A percentile compares a stretch with the other conserved stretches of the same genome.
Evolutionary conservation across 2,797 vertebrate genomes (phyloP).

Genomic region (Hybognathus amarus): DNA sequence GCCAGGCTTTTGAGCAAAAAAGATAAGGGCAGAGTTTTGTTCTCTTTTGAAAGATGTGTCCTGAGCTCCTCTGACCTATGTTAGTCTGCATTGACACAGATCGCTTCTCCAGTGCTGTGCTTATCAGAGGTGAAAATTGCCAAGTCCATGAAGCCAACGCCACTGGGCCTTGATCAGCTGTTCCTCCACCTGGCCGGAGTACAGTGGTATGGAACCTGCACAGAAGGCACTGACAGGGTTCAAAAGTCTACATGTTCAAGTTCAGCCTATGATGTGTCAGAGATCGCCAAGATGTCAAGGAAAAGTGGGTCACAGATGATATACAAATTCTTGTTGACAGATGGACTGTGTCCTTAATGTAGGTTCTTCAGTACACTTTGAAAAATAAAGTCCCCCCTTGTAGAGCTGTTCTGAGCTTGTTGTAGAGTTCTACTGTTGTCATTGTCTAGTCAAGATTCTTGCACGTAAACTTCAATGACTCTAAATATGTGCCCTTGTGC

Average conservation of each 20-base stretch:
- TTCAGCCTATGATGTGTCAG: slow-evolving; percentile 24
- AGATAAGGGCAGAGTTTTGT: slow-evolving; percentile 60
- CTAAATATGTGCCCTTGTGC: neutral
- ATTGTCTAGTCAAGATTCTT: neutral
- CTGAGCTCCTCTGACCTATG: slow-evolving; percentile 31
- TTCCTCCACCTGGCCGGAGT: slow-evolving; percentile 54
- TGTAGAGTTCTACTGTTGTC: neutral
- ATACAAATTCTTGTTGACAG: slow-evolving; percentile 11
- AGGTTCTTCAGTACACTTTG: slow-evolving; percentile 1
- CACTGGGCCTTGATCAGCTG: slow-evolving; percentile 51
- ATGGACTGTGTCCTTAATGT: neutral
- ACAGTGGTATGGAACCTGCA: neutral
- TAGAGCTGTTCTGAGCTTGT: neutral
- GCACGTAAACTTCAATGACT: neutral
- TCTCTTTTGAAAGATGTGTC: slow-evolving; percentile 47
- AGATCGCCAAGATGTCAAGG: slow-evolving; percentile 14
- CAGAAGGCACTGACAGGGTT: slow-evolving; percentile 7
- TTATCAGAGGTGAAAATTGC: slow-evolving; percentile 60
- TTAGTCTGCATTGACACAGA: slow-evolving; percentile 56
- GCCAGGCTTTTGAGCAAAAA: slow-evolving; percentile 44
- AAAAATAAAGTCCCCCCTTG: neutral
- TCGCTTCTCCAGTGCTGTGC: slow-evolving; percentile 52
- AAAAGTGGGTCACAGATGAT: slow-evolving; percentile 16
- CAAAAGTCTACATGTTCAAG: slow-evolving; percentile 25
- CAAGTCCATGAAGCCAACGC: slow-evolving; percentile 31